Conservation (phyloP, 1,140 invertebrate genomes). For the Caenorhabditis brenneri region DNA sequence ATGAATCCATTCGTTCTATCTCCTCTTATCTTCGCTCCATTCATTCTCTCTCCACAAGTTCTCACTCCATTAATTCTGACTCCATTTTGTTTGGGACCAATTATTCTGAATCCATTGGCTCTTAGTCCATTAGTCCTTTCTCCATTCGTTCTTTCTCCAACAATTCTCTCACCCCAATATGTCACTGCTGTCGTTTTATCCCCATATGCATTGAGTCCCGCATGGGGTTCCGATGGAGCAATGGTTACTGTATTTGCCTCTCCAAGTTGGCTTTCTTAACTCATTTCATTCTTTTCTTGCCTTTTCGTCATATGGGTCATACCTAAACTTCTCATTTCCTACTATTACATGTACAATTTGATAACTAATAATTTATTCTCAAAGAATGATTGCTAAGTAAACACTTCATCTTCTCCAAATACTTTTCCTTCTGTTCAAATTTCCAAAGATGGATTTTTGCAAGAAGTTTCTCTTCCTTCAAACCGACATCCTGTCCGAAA, state of each 20-base stretch:
- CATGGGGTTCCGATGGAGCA: conserved; percentile 59
- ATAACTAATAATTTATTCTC: neutral
- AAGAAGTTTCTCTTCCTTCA: neutral
- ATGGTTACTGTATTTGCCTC: conserved; percentile 61
- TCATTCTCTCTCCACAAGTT: conserved; percentile 56
- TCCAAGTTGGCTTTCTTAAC: conserved; percentile 61
- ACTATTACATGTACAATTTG: conserved; percentile 38
- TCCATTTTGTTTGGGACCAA: conserved; percentile 57
- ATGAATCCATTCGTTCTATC: conserved; percentile 57
- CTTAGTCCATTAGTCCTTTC: conserved; percentile 54
- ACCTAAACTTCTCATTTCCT: neutral
- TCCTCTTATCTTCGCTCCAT: conserved; percentile 53
- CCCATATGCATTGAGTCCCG: conserved; percentile 65
- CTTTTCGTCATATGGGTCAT: conserved; percentile 10
- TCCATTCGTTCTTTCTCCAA: conserved; percentile 60
- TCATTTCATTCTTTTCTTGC: neutral
- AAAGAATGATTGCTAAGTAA: neutral
- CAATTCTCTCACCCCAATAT: conserved; percentile 62
- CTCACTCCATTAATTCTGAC: conserved; percentile 57
- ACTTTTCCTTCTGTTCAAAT: too few species aligned
- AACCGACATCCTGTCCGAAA: neutral
- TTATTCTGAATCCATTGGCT: conserved; percentile 57
- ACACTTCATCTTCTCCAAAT: neutral
- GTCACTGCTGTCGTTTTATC: conserved; percentile 63
- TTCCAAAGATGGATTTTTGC: neutral